Conservation (phyloP, 1,140 invertebrate species). For the Thaumatotibia leucotreta region DNA sequence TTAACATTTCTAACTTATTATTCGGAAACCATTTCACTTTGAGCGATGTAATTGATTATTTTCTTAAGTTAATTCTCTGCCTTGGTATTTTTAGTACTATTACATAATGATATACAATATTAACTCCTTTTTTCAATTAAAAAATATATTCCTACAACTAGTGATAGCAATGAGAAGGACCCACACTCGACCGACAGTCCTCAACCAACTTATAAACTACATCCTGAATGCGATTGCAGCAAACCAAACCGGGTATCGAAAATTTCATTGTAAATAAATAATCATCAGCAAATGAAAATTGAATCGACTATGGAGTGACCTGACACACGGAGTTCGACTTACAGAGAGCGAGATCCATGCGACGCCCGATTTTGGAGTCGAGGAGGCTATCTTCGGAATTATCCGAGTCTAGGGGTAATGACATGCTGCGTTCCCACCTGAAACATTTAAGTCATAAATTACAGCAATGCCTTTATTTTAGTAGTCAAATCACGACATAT, state of each 20-base stretch:
- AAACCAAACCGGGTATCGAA: constrained; percentile 24
- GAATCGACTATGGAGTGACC: constrained; percentile 49
- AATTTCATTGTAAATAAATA: constrained; percentile 70
- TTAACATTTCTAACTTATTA: no score
- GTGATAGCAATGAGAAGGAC: constrained; percentile 11
- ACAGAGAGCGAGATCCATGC: constrained; percentile 85
- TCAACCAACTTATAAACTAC: constrained; percentile 35
- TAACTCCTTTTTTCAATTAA: no score
- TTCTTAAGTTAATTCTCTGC: no score
- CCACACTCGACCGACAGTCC: constrained; percentile 22
- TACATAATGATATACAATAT: no score
- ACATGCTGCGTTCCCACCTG: constrained; percentile 83
- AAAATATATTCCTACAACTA: no score
- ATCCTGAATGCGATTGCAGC: constrained; percentile 28
- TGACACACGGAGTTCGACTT: constrained; percentile 61
- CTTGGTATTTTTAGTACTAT: no score
- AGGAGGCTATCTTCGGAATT: constrained; percentile 75
- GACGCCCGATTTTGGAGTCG: constrained; percentile 72
- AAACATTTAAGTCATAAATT: constrained; percentile 23
- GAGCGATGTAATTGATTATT: no score
- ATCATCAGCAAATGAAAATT: constrained; percentile 71
- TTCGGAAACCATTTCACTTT: no score
- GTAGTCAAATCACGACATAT: no score
- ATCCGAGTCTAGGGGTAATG: constrained; percentile 78
- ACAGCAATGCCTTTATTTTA: no score